Evolutionary conservation across 2,888 invertebrate species (phyloP), one percentile per base, ranked within the genome.

Genomic region (Tortrix viridana): DNA sequence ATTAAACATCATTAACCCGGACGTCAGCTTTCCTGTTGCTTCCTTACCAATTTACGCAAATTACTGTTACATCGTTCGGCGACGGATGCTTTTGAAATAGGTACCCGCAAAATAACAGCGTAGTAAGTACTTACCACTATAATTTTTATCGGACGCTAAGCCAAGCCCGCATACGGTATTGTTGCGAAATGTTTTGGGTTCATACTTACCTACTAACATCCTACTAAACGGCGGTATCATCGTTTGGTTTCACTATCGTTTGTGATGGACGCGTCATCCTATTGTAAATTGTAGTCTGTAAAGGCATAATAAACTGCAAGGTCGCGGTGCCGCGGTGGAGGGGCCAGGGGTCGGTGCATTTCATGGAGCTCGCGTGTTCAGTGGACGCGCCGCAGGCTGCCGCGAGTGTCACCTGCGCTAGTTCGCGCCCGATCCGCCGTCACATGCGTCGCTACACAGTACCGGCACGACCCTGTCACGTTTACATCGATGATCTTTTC

Each of bases 271-370:
- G 87, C 86, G 89, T 88, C 89, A 86, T 75, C 83, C 86, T 79
- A 90, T 90, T 89, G 91, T 90, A 88, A 89, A 87, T 87, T 86
- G 87, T 85, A 77, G 85, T 85, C 84, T 85, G 88, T 87, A 85
- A 86, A 86, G 87, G 88, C 85, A 89, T 89, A 89, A 92, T 89
- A 85, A 85, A 84, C 85, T 81, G 85, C 89, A 92, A 91, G 91
- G 91, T 90, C 90, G 87, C 69, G 73, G 75, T 68, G 73, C 74
- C 67, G 69, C 66, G 71, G 76, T 79, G 79, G 90, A 81, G 89
- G 89, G 88, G 85, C 75, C 76, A 70, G 67, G 79, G 76, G 80
- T 80, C 79, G 81, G 80, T 85, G 86, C 84, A 85, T 71, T 80
- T 66, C 62, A 64, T 57, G 54, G 19, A 32, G 53, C 47, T 54